Evolutionary conservation across 2,113 vertebrate species (phyloP), one percentile per base, ranked within the genome.

Genomic region (Donacobius atricapilla): DNA sequence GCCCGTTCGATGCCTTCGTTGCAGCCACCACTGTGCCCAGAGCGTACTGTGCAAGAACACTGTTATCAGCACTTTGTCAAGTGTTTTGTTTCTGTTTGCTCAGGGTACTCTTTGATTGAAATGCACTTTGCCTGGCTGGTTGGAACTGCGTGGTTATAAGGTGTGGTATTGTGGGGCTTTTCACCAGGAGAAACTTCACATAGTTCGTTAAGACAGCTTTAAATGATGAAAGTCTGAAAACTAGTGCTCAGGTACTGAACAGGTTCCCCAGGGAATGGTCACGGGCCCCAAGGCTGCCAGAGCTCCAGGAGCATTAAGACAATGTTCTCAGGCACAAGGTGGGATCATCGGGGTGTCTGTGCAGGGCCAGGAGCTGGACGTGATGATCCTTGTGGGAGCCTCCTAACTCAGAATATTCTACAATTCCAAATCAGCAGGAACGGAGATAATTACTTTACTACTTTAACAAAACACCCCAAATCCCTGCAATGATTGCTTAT

Each of bases 1-100:
- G 97, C 50, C 97, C 95, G 0, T 97, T 98, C 0, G 99, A 99
- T 2, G 99, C 98, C 87, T 99, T 99, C 14, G 99, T 99, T 8
- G 99, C 98, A 6, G 98, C 98, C 37, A 99, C 97, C 37, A 99
- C 99, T 0, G 98, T 97, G 40, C 99, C 98, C 5, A 99, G 97
- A 47, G 99, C 99, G 47, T 99, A 96, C 99, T 99, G 98, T 58
- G 70, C 42, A 81, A 91, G 45, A 75, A 92, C 3, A 88, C 2
- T 0, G 0, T n/a, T 20, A 68, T 42, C 23, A 90, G n/a, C 3
- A 0, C 27, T 45, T 8, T 37, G 17, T 12, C 20, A 50, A 50
- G 11, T 11, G 4, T 37, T 76, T 42, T 33, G 6, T 24, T 54
- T 12, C 35, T 20, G 0, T 68, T 75, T 47, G 57, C 6, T 5